phyloP scores from a whole-genome alignment of 1,140 invertebrate species.

The Hetaerina americana region DNA sequence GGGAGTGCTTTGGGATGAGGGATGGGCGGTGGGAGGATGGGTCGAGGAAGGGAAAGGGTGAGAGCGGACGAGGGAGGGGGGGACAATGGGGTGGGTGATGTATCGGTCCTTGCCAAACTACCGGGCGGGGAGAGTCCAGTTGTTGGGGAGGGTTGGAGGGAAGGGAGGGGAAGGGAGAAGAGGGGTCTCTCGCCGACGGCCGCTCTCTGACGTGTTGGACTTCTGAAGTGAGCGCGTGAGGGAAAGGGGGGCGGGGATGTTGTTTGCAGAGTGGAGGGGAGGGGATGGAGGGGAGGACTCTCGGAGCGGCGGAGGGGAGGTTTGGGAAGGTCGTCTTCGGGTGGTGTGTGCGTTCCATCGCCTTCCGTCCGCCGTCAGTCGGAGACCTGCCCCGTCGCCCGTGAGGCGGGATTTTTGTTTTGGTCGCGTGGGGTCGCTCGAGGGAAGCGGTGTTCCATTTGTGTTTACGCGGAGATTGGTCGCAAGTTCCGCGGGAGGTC shows the following conservation, averaged over 20 bases:
- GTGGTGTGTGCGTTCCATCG: not conserved
- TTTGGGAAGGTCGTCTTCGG: not conserved
- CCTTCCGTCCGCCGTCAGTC: too few relatives aligned
- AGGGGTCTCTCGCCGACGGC: too few relatives aligned
- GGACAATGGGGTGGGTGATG: too few relatives aligned
- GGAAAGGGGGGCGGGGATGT: not conserved
- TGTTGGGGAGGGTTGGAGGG: not conserved
- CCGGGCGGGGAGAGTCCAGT: not conserved
- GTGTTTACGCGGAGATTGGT: not conserved
- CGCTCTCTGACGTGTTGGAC: too few relatives aligned
- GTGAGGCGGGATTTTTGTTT: not conserved
- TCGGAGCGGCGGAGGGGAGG: not conserved
- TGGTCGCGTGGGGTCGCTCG: not conserved
- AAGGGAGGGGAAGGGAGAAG: not conserved
- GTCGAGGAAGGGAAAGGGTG: not conserved
- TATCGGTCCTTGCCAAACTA: too few relatives aligned
- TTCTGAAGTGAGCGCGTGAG: too few relatives aligned
- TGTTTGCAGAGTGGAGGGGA: not conserved
- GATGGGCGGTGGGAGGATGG: not conserved
- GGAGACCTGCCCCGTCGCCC: not conserved
- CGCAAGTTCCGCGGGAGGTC: not conserved
- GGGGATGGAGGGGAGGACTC: not conserved
- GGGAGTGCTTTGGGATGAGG: not conserved
- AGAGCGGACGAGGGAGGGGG: not conserved
- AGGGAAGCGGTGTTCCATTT: not conserved